Evolutionary conservation across 2,888 invertebrate species (phyloP), one percentile per base, ranked within the genome.

Genomic region (Lordiphosa fenestrarum): DNA sequence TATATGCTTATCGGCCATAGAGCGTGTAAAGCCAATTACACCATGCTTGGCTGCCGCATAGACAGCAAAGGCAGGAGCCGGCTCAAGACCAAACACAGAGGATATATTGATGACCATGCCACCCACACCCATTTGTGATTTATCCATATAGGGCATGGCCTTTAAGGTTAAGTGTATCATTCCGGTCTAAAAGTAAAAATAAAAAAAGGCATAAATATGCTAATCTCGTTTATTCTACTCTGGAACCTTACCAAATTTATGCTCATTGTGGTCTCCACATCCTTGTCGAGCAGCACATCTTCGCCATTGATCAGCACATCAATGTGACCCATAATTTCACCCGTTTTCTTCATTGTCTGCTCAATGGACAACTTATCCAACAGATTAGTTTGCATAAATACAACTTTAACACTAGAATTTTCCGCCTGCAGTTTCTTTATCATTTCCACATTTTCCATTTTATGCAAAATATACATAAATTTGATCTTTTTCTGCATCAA

Each of bases 31-130:
- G 39, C 88, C 89, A 4, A 89, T 53, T 6, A 89, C 85, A 54
- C 89, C 89, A 44, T 88, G 88, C 47, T 88, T 89, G 50, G 88
- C 87, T 4, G 88, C 88, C 2, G 87, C 68, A 35, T 88, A 89
- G 4, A 85, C 85, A 3, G 87, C 82, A 54, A 88, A 83, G 6
- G 87, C 82, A 38, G 86, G 86, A 21, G 87, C 84, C 0, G 89
- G 85, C 46, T 88, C 88, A 46, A 89, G 42, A 0, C 89, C 89
- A 60, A 85, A 88, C 9, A 88, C 85, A 3, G 89, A 89, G 33
- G 88, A 75, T 52, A 88, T 77, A 41, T 88, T 89, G 3, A 87
- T 70, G 15, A 89, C 87, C 41, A 88, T 60, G 47, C 89, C 89
- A 21, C 89, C 89, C 25, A 71, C 66, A 6, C 88, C 88, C 71